Evolutionary conservation across 92 coral and sea anemone genomes (phyloP).

Genomic region (Epizoanthus illoricatus): DNA sequence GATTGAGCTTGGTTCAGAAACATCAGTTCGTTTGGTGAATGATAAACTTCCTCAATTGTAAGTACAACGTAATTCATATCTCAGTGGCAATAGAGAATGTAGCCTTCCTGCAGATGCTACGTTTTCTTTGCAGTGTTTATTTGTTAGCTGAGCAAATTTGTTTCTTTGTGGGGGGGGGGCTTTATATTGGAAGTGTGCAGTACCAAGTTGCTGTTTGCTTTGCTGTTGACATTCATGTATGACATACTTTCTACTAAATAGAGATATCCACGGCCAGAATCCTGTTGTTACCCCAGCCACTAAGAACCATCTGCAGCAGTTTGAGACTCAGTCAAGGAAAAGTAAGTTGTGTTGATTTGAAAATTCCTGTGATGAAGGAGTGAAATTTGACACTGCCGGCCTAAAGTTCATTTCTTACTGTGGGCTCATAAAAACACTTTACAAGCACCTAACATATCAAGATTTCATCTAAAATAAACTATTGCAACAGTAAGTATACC

Average conservation of each 20-base stretch:
- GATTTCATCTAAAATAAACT: no score
- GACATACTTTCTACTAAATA: conserved; percentile 22
- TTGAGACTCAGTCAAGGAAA: conserved; percentile 85
- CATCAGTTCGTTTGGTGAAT: conserved; percentile 79
- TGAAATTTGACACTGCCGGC: no score
- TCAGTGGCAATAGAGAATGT: no score
- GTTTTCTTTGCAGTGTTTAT: background rate
- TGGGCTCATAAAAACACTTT: no score
- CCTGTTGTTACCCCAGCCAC: conserved; percentile 95
- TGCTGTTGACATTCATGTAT: background rate
- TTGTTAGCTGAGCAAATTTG: no score
- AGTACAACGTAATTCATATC: conserved; percentile 16
- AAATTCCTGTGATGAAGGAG: no score
- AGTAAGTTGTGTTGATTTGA: conserved; percentile 21
- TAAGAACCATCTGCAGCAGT: conserved; percentile 87
- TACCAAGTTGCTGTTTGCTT: no score
- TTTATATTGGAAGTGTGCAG: no score
- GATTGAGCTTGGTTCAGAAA: conserved; percentile 95
- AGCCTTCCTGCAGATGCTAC: background rate
- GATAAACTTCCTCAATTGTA: conserved; percentile 89
- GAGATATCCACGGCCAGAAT: conserved; percentile 90
- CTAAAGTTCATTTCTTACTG: no score
- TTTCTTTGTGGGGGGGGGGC: no score
- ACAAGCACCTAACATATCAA: no score
- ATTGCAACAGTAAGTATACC: no score